Conservation (phyloP, 2,113 vertebrate genomes). For the Naja naja region DNA sequence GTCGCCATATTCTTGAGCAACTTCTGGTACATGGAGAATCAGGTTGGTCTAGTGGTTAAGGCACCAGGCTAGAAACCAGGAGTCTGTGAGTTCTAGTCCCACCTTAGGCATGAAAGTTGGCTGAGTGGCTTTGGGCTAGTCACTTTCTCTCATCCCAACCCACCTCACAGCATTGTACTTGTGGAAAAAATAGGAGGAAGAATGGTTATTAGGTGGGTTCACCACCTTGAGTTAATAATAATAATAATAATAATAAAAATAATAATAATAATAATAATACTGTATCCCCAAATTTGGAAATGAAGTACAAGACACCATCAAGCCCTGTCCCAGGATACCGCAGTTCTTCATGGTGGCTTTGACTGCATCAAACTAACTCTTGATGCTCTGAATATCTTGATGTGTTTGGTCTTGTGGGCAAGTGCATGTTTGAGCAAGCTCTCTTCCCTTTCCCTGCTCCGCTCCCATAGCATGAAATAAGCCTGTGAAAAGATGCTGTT, state of each 20-base stretch:
- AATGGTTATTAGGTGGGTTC: neutral
- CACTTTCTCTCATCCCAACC: neutral
- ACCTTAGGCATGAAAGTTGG: neutral
- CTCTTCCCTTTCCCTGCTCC: neutral
- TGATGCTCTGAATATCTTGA: neutral
- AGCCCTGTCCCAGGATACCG: neutral
- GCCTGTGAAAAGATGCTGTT: neutral
- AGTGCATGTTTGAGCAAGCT: neutral
- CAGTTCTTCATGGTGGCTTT: neutral
- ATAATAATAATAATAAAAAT: neutral
- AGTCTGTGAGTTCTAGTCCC: neutral
- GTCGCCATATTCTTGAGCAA: neutral
- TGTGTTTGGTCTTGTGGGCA: neutral
- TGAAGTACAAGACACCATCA: neutral
- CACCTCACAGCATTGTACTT: neutral
- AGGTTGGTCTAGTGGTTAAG: neutral
- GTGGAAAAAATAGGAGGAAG: neutral
- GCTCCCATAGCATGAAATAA: rapidly evolving
- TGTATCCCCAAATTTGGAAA: neutral
- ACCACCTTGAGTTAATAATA: neutral
- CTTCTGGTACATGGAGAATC: neutral
- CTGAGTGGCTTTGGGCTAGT: neutral
- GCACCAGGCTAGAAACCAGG: neutral
- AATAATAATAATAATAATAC: neutral
- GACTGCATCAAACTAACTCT: neutral